Base-by-base conservation (phyloP, 2,888 invertebrate species). In the Drosophila aldrichi region DNA sequence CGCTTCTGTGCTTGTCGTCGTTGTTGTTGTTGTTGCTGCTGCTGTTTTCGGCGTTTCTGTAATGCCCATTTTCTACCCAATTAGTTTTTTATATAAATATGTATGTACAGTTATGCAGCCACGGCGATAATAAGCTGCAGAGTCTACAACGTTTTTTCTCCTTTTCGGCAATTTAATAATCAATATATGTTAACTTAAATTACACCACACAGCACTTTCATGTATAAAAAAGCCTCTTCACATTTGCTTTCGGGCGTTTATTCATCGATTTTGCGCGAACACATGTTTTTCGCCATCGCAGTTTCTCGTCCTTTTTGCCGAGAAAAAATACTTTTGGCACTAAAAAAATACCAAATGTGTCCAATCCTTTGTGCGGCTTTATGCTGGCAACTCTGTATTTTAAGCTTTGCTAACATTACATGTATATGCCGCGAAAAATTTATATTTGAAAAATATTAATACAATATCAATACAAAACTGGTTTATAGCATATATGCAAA, bases 201-300 rank as follows among this genome's bases (percentile, higher is more conserved):
- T 58, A 22, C 14, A 36, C 25, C 38, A 55, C 61, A 54, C 32
- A 49, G 38, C 18, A 54, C 46, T 68, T 70, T 66, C 7, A 20
- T 38, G 14, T 49, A 34, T 32, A 49, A 70, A 63, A 46, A 22
- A 74, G 52, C 18, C 38, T 36, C 38, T 38, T 40, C 40, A 57
- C 58, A 44, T 44, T 70, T 61, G 56, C 52, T 56, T 61, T 61
- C 54, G 20, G 59, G 59, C 64, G 77, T 75, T 77, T 57, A 74
- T 69, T 79, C 74, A 90, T 90, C 85, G 90, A 90, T 90, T 90
- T 91, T 90, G 64, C 77, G 76, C 61, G 61, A 84, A 85, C 82
- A 85, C 73, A 85, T 85, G 85, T 85, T 80, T 75, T 66, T 52
- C 40, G 49, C 49, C 34, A 18, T 59, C 49, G 29, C 57, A 29